Evolutionary conservation across 2,797 vertebrate species (phyloP), one percentile per base, ranked within the genome.

Genomic region (Cyprinella venusta): DNA sequence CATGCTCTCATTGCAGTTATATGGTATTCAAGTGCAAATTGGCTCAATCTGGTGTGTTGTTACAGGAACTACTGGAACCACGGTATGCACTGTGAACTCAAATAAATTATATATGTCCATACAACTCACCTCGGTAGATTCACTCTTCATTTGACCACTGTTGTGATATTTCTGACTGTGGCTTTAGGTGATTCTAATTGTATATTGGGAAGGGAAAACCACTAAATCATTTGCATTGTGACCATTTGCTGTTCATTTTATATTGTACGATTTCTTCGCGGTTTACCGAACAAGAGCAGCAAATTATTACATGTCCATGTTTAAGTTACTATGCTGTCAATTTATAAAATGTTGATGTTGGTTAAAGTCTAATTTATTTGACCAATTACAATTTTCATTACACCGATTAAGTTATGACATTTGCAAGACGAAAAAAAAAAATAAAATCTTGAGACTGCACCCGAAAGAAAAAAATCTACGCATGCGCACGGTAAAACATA

Each of bases 61-160:
- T 91, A 88, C 89, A 90, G 89, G 88, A 89, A 91, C 86, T 81
- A 89, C 91, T 87, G 89, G 91, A 91, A 92, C 86, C 85, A 91
- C 87, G 92, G 93, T 94, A 91, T 89, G 89, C 94, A 94, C 93
- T 94, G 92, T 94, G 92, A 94, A 92, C 86, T 89, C 81, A 90
- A 94, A 94, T 93, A 94, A 94, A 95, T 86, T 10, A 91, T 93
- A 89, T 83, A 89, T 89, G 88, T 90, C 86, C 45, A 81, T 86
- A 81, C 6, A 30, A n/a, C 48, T 40, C 19, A 50, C 26, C 26
- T 48, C 8, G 30, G 61, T 64, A 52, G 16, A 8, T 79, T 80
- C 80, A 61, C 56, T 82, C 19, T 26, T 75, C 18, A 1, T 67
- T 63, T 36, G 13, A n/a, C n/a, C 24, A 30, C n/a, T 8, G 7